Conservation (phyloP, 1,140 invertebrate genomes). For the Protaetia brevitarsis region DNA sequence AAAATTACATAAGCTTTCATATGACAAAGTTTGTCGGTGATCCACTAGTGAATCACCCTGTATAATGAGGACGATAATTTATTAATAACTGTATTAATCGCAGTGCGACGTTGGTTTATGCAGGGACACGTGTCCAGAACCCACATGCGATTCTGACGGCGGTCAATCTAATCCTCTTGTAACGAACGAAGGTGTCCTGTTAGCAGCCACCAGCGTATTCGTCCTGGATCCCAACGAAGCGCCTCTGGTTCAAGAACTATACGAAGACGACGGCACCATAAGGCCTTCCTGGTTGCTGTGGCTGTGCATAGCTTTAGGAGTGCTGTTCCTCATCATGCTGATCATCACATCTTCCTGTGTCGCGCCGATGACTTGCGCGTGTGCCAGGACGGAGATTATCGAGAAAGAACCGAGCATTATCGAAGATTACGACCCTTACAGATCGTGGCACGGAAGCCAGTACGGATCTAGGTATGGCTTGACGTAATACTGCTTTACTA, state of each 20-base stretch:
- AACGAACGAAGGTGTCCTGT: constrained; percentile 69
- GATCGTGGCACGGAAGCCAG: constrained; percentile 90
- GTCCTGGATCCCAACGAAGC: constrained; percentile 79
- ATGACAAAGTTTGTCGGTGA: too few species aligned
- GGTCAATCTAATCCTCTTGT: constrained; percentile 35
- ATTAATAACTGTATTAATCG: constrained; percentile 31
- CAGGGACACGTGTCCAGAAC: constrained; percentile 45
- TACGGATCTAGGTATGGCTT: constrained; percentile 71
- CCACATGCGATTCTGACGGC: constrained; percentile 37
- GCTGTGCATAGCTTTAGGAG: constrained; percentile 83
- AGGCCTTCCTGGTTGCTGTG: constrained; percentile 86
- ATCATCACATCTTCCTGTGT: constrained; percentile 94
- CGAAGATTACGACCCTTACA: constrained; percentile 92
- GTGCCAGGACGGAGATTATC: constrained; percentile 85
- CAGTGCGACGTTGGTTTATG: constrained; percentile 54
- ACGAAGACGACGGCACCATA: constrained; percentile 64
- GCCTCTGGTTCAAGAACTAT: constrained; percentile 62
- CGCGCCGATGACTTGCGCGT: constrained; percentile 91
- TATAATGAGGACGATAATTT: too few species aligned
- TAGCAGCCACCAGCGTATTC: constrained; percentile 80
- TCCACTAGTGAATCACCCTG: too few species aligned
- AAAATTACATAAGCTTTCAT: too few species aligned
- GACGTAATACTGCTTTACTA: too few species aligned
- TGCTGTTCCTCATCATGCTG: constrained; percentile 90
- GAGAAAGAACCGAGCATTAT: constrained; percentile 94